Evolutionary conservation across 2,113 vertebrate genomes (phyloP), one percentile per base, ranked within the genome.

Genomic region (Hippocampus barbouri): DNA sequence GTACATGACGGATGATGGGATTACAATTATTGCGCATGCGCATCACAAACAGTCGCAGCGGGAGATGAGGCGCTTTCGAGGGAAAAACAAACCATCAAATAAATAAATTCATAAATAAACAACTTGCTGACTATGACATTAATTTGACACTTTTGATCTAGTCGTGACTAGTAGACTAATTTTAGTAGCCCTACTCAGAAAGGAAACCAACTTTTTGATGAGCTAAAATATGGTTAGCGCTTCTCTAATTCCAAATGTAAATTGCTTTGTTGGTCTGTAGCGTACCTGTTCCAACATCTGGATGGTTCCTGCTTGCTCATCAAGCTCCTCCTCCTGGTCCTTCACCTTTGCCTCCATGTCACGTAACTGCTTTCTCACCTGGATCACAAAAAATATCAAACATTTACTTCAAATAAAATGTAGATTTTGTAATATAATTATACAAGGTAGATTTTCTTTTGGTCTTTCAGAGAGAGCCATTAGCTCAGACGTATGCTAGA

Each of bases 251-350:
- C 7, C 53, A 23, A 23, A 54, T 10, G 8, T 10, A n/a, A 54
- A 54, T 54, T 54, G 47, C 16, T 51, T 51, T 51, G 47, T 51
- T 61, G 15, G 8, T 69, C 21, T 65, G 5, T 89, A 99, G 97
- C 57, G 5, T 89, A 99, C 97, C 97, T 99, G 97, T 77, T 99
- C 97, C 89, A 99, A 85, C 95, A 98, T 96, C 91, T 99, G 97
- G 85, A 99, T 99, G 81, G 92, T 94, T 49, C 96, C 97, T 0
- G 97, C 97, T 87, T 99, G 97, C 78, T 99, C 97, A 0, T 98
- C 97, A 71, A 99, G 92, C 87, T 99, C 97, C 76, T 99, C 97
- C 85, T 99, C 97, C 87, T 99, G 97, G 85, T 98, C 97, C 77
- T 98, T 98, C 77, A 94, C 94, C 82, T 96, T 97, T 4, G 96